Base-by-base conservation (phyloP, 2,797 vertebrate genomes). In the Catostomus latipinnis region DNA sequence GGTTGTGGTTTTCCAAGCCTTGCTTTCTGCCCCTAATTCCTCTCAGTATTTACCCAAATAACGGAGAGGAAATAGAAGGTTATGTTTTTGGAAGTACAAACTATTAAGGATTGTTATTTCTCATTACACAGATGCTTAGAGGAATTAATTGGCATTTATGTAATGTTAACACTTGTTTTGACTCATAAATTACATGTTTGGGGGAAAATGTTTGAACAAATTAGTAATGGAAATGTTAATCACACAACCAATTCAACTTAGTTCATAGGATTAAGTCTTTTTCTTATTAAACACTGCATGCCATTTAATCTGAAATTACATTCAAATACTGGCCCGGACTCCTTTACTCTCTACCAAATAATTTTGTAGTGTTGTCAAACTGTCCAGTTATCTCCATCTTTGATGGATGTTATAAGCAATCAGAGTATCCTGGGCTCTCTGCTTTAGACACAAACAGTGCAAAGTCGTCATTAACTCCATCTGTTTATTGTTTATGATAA, bases 401-500 rank as follows among this genome's bases (percentile, higher is more conserved):
- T 82, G 83, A 84, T 80, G 82, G 82, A 83, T 67, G 54, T 48
- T 79, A 79, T 82, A 85, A 87, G 82, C 78, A 83, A 81, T 84
- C 90, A 90, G 68, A 57, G 87, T 85, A 85, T 84, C 82, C 70
- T 89, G 76, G 87, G 82, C 87, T 93, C 90, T 93, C 93, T 93
- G 88, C 89, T 90, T 91, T 89, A 83, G 87, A 90, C 86, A 91
- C 91, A 92, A 92, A 93, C 90, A 90, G 85, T 87, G 85, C 88
- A 85, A 90, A 88, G 87, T 90, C 89, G 87, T 90, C 89, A 91
- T 92, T 92, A 93, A 91, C 93, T 91, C 71, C 89, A 92, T 95
- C 93, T 94, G 91, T 93, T 94, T 93, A 92, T 93, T 94, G 93
- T 91, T 82, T 69, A 83, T 94, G 95, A 96, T 96, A 96, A 97